Evolutionary conservation across 2,888 invertebrate genomes (phyloP), one percentile per base, ranked within the genome.

Genomic region (Archips crataeganus): DNA sequence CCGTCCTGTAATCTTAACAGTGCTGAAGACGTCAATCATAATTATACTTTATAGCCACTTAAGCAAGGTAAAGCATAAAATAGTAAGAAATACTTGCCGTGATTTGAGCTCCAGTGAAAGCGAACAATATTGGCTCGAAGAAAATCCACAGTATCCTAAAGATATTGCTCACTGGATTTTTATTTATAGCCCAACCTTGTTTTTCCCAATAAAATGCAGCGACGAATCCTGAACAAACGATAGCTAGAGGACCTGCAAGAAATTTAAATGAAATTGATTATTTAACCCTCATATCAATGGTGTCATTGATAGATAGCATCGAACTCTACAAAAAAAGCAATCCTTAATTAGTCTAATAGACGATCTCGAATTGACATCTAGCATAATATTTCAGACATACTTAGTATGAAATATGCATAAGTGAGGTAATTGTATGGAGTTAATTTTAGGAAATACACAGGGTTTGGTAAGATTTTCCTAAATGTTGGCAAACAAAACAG

Each of bases 51-150:
- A 39, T 39, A 39, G 39, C 4, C 6, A 39, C 4, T 39, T 39
- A 39, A 3, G 39, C 39, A 39, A 36, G 2, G 36, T 13, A 11
- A 49, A 5, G 15, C 15, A 23, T 32, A 57, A 32, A 32, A 11
- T 32, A 10, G 11, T 57, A 2, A 42, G 2, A n/a, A 47, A 13
- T 49, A 72, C 81, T 82, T 84, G 98, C 95, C 82, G 96, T 96
- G 63, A 98, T 96, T 91, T 98, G 97, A 13, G 98, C 96, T 36
- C 98, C 98, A 61, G 98, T 98, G 70, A 98, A 95, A 39, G 97
- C 97, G 90, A 98, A 98, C 42, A 98, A 93, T 76, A 98, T 96
- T 0, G 98, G 98, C 87, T 98, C 98, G 88, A 98, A 97, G 76
- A 98, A 95, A 95, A 97, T 96, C 98, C 98, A 98, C 80, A 98